Base-by-base conservation (phyloP, 1,140 invertebrate genomes). In the Chironomus tepperi region DNA sequence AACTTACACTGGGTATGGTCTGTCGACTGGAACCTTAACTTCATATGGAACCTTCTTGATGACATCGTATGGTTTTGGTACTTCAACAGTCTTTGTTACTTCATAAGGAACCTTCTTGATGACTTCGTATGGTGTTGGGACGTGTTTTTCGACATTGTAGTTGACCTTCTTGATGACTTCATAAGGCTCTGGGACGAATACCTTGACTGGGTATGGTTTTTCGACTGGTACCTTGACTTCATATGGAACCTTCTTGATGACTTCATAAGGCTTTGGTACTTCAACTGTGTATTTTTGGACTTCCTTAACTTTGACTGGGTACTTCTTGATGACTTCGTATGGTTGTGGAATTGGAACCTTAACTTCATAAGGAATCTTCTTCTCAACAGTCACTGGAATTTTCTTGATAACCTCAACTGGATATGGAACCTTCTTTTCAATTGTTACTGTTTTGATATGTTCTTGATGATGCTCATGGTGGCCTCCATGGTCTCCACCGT, bases 371-470 rank as follows among this genome's bases (percentile, higher is more conserved):
- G 90, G 90, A 72, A 93, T 90, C 81, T 91, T 91, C 83, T 92
- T 92, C 78, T 92, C 91, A 9, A 91, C 89, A 16, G 89, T 86
- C 79, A 92, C 92, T 15, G 90, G 91, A 16, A 92, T 89, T 79
- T 91, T 90, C 78, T 91, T 92, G 74, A 89, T 88, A 9, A 92
- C 90, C 57, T 90, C 91, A 81, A 91, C 91, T 0, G 90, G 91
- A 0, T 93, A 91, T n/a, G 91, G 91, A 1, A 93, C 86, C 80
- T 93, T 93, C 85, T 93, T 93, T 79, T 91, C 87, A 64, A 93
- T 88, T 65, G 91, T 91, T 74, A 93, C 84, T 21, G 89, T 90
- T 80, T 93, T 94, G 75, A 93, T 87, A 78, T 91, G 89, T 74
- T 91, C 90, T 74, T 90, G 86, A 76, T 89, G 87, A 70, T 84